Base-by-base conservation (phyloP, 2,797 vertebrate species). In the Macrochelys suwanniensis region DNA sequence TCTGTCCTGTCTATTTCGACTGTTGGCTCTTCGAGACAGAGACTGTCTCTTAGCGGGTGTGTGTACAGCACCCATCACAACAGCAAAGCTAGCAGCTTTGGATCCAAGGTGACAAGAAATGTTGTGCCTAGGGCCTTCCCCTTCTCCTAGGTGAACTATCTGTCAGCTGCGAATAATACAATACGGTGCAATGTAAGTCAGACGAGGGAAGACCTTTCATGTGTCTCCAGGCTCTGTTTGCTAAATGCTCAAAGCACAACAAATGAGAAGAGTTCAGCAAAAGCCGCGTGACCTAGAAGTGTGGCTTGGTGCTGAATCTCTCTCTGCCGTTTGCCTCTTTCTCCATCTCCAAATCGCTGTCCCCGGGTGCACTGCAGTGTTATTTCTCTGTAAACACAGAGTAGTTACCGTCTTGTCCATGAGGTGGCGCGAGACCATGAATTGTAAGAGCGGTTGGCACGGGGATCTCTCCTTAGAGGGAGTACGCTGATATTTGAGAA, bases 391-490 rank as follows among this genome's bases (percentile, higher is more conserved):
- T 23, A 37, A 42, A 42, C 37, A 42, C 68, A 2, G 19, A 21
- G 51, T 65, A 85, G 5, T 78, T 37, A 50, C 42, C 2, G 3
- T 5, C 59, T 93, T 95, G 77, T 84, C 97, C 96, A 96, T 96
- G 89, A 97, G 97, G 4, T 95, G 97, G 97, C 94, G 85, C 85
- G 89, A 97, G 95, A 97, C 2, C 80, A 84, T 12, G 95, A 92
- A 88, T 71, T 94, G 96, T 89, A 82, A 1, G 56, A 94, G 83
- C 49, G 33, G 53, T 23, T 56, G 80, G 80, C 0, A 0, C 89
- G 49, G 4, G 77, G 57, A 42, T 93, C 42, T 96, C 96, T 23
- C 0, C 11, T 12, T 26, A 45, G 45, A 15, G 42, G 5, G 49
- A 56, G 76, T 28, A 28, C 42, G 50, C 61, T 84, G 31, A 47